Evolutionary conservation across 2,888 invertebrate species (phyloP).

Genomic region (Coenonympha arcania): DNA sequence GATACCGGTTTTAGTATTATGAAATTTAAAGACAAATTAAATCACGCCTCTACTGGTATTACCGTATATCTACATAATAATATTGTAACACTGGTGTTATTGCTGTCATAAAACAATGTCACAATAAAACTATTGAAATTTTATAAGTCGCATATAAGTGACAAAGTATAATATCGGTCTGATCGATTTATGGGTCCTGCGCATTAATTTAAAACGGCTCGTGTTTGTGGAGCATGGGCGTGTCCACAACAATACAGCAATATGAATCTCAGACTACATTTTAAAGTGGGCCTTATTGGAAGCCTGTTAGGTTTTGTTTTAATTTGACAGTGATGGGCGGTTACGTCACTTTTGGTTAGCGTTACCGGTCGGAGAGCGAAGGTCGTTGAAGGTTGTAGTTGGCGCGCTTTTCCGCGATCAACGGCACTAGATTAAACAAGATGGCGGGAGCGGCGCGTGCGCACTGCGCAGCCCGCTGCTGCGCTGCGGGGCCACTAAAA

Average conservation of each 20-base stretch:
- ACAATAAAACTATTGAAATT: constrained; percentile 30
- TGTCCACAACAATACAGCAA: constrained; percentile 24
- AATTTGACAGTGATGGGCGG: constrained; percentile 12
- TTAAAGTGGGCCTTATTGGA: constrained; percentile 29
- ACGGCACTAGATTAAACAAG: constrained; percentile 72
- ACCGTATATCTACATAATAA: too few relatives aligned
- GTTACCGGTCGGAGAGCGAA: constrained; percentile 69
- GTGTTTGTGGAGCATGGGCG: constrained; percentile 54
- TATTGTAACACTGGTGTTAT: constrained; percentile 24
- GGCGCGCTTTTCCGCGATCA: constrained; percentile 74
- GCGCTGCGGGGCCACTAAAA: constrained; percentile 51
- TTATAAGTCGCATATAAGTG: constrained; percentile 40
- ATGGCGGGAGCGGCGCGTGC: constrained; percentile 73
- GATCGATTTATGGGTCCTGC: constrained; percentile 56
- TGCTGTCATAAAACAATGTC: constrained; percentile 31
- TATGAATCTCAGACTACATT: constrained; percentile 17
- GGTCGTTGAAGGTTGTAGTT: constrained; percentile 75
- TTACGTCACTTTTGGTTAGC: constrained; percentile 38
- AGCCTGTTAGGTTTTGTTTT: constrained; percentile 15
- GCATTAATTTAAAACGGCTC: constrained; percentile 56
- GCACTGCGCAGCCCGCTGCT: constrained; percentile 64
- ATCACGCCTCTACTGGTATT: not conserved
- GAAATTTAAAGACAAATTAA: constrained; percentile 14
- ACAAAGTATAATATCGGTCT: constrained; percentile 52
- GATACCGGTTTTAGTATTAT: too few relatives aligned